Evolutionary conservation across 2,888 invertebrate species (phyloP).

Genomic region (Macroteleia sp.): DNA sequence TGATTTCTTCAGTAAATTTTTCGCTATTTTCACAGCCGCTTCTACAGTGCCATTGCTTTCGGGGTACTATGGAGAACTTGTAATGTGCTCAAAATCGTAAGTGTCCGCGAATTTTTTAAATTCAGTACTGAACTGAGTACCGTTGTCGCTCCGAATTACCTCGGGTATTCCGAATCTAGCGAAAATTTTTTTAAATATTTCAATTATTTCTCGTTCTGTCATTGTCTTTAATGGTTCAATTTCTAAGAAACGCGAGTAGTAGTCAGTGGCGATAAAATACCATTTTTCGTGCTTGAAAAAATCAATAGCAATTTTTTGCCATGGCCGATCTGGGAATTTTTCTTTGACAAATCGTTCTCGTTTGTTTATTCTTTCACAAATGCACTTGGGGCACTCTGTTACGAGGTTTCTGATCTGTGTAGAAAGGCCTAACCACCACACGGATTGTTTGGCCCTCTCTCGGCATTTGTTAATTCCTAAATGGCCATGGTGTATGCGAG

Average conservation of each 20-base stretch:
- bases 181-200: background rate
- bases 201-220: background rate
- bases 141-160: background rate
- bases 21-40: slow-evolving; percentile 55
- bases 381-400: background rate
- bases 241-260: background rate
- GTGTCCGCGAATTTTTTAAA: background rate
- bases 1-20: background rate
- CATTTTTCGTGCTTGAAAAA: slow-evolving; percentile 4
- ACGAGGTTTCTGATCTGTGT: background rate
- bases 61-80: background rate
- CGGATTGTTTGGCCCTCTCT: slow-evolving; percentile 62
- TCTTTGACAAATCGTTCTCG: background rate
- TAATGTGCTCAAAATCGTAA: background rate
- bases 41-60: slow-evolving; percentile 21
- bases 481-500: slow-evolving; percentile 67
- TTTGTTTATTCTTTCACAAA: background rate
- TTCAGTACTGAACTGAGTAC: background rate
- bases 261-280: slow-evolving; percentile 46
- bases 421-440: slow-evolving; percentile 66
- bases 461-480: slow-evolving; percentile 67
- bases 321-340: background rate
- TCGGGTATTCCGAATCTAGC: background rate
- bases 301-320: slow-evolving; percentile 11
- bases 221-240: background rate